phyloP scores from a whole-genome alignment of 2,888 invertebrate species.

The Drosophila formosana region DNA sequence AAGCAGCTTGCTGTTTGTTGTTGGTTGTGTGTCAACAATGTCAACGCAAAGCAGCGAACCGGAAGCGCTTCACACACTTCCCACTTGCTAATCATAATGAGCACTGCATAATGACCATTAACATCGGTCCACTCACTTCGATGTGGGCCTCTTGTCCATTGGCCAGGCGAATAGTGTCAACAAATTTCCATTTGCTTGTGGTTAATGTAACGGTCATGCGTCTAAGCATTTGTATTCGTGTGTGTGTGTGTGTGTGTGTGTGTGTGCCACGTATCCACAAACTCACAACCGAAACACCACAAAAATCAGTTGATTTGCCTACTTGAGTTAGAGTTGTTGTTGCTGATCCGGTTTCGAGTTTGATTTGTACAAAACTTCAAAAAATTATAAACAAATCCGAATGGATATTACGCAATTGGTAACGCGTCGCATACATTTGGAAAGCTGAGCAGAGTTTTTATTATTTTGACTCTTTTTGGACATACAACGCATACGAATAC shows the following conservation, averaged over 20 bases:
- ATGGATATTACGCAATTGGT: constrained; percentile 62
- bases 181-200: constrained; percentile 47
- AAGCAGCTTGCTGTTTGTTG: constrained; percentile 5
- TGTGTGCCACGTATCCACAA: constrained; percentile 60
- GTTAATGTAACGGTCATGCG: constrained; percentile 74
- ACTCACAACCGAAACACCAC: constrained; percentile 47
- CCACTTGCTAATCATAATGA: constrained; percentile 42
- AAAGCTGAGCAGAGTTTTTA: constrained; percentile 41
- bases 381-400: constrained; percentile 65
- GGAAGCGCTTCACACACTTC: constrained; percentile 58
- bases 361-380: constrained; percentile 55
- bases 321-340: constrained; percentile 39
- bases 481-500: background rate
- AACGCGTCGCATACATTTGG: constrained; percentile 54
- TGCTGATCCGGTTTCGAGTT: constrained; percentile 64
- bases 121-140: constrained; percentile 8
- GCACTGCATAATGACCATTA: constrained; percentile 40
- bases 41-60: constrained; percentile 57
- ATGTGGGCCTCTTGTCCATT: constrained; percentile 37
- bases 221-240: constrained; percentile 10
- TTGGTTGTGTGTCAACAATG: constrained; percentile 20
- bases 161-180: constrained; percentile 73
- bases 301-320: constrained; percentile 57
- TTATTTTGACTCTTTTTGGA: background rate
- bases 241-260: constrained; percentile 29